Evolutionary conservation across 2,113 vertebrate species (phyloP).

Genomic region (Xenopus tropicalis): DNA sequence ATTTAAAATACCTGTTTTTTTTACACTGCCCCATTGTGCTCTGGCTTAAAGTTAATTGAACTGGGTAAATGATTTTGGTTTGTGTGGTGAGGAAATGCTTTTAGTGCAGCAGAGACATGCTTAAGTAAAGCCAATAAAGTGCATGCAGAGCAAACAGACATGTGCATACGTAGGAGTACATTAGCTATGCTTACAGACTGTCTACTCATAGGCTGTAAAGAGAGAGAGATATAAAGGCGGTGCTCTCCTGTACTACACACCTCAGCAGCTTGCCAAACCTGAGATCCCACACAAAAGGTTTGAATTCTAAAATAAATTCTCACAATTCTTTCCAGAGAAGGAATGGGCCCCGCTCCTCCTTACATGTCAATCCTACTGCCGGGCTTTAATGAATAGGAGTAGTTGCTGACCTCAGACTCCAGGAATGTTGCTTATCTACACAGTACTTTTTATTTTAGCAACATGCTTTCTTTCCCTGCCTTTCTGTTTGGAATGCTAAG

Average conservation of each 20-base stretch:
- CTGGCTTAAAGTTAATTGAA: too few relatives aligned
- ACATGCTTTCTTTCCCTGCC: neutral
- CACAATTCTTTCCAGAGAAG: slow-evolving; percentile 59
- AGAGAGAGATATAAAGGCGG: too few relatives aligned
- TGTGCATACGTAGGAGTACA: too few relatives aligned
- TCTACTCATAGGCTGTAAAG: too few relatives aligned
- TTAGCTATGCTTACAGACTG: neutral
- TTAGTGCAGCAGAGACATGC: neutral
- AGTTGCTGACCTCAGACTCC: slow-evolving; percentile 88
- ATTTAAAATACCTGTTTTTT: too few relatives aligned
- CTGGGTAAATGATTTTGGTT: too few relatives aligned
- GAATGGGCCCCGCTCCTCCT: slow-evolving; percentile 59
- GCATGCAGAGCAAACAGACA: neutral
- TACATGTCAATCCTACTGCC: slow-evolving; percentile 63
- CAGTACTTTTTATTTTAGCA: slow-evolving; percentile 50
- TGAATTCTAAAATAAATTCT: slow-evolving; percentile 62
- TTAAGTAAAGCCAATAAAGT: neutral
- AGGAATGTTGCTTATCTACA: slow-evolving; percentile 91
- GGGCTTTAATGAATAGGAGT: slow-evolving; percentile 79
- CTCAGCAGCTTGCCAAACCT: neutral
- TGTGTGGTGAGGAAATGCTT: neutral
- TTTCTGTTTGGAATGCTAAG: neutral
- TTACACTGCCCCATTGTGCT: too few relatives aligned
- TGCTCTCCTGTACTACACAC: neutral
- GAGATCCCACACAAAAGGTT: slow-evolving; percentile 11